Base-by-base conservation (phyloP, 2,888 invertebrate species). In the Spodoptera littoralis region DNA sequence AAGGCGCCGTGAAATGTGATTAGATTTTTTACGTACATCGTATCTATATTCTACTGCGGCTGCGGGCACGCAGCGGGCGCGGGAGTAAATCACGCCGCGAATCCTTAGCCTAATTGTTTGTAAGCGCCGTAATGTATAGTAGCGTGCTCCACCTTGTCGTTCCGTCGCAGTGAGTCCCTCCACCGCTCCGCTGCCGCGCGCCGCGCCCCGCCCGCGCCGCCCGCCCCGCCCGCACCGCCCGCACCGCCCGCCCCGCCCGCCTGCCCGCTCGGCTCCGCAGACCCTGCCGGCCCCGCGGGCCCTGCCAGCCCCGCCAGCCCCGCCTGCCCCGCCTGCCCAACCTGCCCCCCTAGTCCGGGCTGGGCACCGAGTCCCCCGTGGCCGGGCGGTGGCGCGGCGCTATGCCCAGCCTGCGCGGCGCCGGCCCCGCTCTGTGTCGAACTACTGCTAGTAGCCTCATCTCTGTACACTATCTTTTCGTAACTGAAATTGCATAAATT, bases 131-230 rank as follows among this genome's bases (percentile, higher is more conserved):
- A 18, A 18, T 18, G 18, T 18, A 1, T 18, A 18, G 27, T 27
- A 53, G 43, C 13, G n/a, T 2, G 11, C 5, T 9, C 9, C 59
- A 95, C 92, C 85, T 95, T 95, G 71, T 96, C 95, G 65, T 91
- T 94, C 45, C 95, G 88, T 27, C 95, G 90, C 65, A 96, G 88
- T 43, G 95, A 95, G 77, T 95, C 95, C 6, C 95, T 89, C 95
- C 95, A 95, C 59, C 93, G 89, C 75, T 95, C 95, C 58, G 8
- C 36, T 1, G 36, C 8, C 3, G 46, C 46, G 22, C 8, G 46
- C 46, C 46, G 4, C n/a, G n/a, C 24, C 3, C 5, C 18, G 11
- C 46, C 46, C 22, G 22, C 8, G 22, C 46, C 46, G 4, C 22
- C 0, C n/a, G n/a, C 24, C 3, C 5, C 18, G 42, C 18, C 53